Percentiles rank a stretch among this genome's conserved stretches.
Evolutionary conservation across 2,113 vertebrate species (phyloP).

Genomic region (Laterallus jamaicensis): DNA sequence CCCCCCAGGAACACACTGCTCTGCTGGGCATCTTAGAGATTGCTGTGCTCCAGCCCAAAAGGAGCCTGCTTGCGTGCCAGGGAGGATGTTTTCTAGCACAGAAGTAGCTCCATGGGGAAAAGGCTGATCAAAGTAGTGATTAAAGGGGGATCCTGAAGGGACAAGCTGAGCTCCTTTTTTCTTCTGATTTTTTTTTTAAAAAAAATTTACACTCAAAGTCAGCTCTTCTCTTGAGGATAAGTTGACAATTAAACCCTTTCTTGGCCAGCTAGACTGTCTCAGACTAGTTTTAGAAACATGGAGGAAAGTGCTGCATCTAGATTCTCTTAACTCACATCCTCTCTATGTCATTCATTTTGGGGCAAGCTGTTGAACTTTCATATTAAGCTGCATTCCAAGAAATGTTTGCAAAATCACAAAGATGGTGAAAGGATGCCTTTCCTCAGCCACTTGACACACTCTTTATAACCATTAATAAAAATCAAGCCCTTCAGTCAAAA

Average conservation of each 20-base stretch:
- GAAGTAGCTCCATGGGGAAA: constrained; percentile 47
- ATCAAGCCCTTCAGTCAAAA: neutral
- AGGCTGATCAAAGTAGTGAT: constrained; percentile 73
- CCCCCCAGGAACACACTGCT: neutral
- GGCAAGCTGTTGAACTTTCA: neutral
- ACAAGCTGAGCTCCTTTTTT: constrained; percentile 68
- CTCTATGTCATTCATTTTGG: neutral
- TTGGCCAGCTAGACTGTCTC: constrained; percentile 5
- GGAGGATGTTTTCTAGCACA: constrained; percentile 23
- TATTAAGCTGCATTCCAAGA: neutral
- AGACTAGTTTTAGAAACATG: neutral
- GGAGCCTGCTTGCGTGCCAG: constrained; percentile 30
- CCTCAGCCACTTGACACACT: neutral
- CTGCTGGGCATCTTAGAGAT: neutral
- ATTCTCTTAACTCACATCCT: neutral
- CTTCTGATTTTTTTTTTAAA: constrained; percentile 15
- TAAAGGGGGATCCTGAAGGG: constrained; percentile 49
- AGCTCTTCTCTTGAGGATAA: constrained; percentile 11
- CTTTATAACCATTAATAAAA: neutral
- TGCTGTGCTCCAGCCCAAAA: neutral
- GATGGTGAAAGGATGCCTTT: neutral
- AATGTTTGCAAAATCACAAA: neutral
- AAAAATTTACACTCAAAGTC: constrained; percentile 32
- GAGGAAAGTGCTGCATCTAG: neutral
- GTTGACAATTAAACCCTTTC: constrained; percentile 46